These are phyloP conservation scores for Pinctada fucata DNA, from an alignment of 2,888 invertebrate species.

Conservation along the genomic window DNA sequence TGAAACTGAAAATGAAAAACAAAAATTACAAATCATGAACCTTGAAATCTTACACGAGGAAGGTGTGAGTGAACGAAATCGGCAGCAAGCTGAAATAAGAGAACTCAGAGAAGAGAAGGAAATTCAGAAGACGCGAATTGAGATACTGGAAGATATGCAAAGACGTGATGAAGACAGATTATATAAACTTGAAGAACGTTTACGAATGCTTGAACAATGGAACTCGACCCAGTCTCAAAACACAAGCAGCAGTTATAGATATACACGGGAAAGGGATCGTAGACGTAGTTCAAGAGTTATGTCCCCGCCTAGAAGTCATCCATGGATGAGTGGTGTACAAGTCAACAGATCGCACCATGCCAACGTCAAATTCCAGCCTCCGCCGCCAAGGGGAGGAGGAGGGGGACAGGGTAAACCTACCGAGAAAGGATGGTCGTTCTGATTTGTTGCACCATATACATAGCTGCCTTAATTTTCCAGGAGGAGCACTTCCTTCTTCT, in stretches of 20 bases:
- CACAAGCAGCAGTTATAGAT: background rate
- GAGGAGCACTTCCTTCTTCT: too few species aligned
- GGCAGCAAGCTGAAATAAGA: conserved; percentile 52
- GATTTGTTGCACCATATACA: background rate
- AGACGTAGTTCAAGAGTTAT: conserved; percentile 45
- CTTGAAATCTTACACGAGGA: conserved; percentile 55
- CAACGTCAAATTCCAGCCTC: conserved; percentile 53
- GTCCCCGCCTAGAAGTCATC: conserved; percentile 44
- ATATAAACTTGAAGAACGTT: conserved; percentile 52
- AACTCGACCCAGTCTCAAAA: background rate
- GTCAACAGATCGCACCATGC: conserved; percentile 55
- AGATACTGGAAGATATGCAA: conserved; percentile 51
- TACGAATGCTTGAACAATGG: conserved; percentile 42
- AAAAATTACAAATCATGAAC: conserved; percentile 51
- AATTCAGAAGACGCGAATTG: conserved; percentile 52
- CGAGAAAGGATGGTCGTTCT: conserved; percentile 43
- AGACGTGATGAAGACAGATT: conserved; percentile 51
- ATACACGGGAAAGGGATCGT: conserved; percentile 2
- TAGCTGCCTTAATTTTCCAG: too few species aligned
- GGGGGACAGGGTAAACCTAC: background rate
- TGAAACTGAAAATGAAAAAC: conserved; percentile 53
- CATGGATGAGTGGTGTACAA: conserved; percentile 56
- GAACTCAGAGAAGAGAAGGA: conserved; percentile 52
- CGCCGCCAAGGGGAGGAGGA: conserved; percentile 24
- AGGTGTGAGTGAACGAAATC: conserved; percentile 51